Evolutionary conservation across 2,797 vertebrate genomes (phyloP), one percentile per base, ranked within the genome.

Genomic region (Acanthis flammea): DNA sequence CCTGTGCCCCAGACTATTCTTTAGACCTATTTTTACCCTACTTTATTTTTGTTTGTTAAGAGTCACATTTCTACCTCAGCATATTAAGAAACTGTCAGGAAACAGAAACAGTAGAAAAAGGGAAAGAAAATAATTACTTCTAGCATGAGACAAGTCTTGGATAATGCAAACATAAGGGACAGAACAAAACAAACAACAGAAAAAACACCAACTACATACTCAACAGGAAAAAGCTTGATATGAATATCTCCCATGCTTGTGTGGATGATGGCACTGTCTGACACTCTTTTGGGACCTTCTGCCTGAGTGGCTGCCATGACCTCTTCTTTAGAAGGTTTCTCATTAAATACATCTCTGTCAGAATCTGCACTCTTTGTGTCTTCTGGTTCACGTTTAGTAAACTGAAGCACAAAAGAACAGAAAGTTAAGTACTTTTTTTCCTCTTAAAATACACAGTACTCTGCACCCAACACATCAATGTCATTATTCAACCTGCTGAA

Each of bases 221-320:
- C 99, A 41, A 99, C 99, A 33, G 99, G 99, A 95, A 99, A 99
- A 31, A 99, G 99, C 92, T 99, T 99, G 95, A 99, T 98, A 94
- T 99, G 99, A 95, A 99, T 98, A 97, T 99, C 99, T 90, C 99
- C 99, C 99, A 99, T 99, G 95, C 99, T 99, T 91, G 99, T 99
- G 96, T 99, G 99, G 94, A 99, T 99, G 97, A 99, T 99, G 88
- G 99, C 99, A 68, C 99, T 99, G 97, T 99, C 99, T 6, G 99
- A 99, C 82, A 99, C 99, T 67, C 99, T 98, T 96, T 99, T 99
- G 14, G 99, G 99, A 35, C 99, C 99, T 97, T 99, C 99, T 21
- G 99, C 99, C 97, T 99, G 99, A 33, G 99, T 99, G 86, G 99
- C 99, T 25, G 99, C 99, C 99, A 99, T 99, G 79, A 99, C 99